Conservation (phyloP, 1,140 invertebrate species). For the Drosophila repleta region DNA sequence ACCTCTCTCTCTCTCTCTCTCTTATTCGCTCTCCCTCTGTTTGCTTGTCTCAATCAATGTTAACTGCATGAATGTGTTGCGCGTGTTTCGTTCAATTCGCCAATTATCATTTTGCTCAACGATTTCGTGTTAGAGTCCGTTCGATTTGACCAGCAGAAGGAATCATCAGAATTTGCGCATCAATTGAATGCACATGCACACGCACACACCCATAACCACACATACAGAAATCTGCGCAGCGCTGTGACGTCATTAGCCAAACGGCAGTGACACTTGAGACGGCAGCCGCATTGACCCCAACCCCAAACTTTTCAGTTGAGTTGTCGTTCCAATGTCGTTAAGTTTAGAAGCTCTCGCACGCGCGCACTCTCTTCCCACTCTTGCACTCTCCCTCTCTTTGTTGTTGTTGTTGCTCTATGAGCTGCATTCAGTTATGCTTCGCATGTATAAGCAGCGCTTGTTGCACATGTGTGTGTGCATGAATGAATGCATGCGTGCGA, state of each 20-base stretch:
- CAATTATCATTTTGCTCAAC: constrained; percentile 61
- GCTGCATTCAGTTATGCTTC: constrained; percentile 11
- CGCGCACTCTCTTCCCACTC: constrained; percentile 1
- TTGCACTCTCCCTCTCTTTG: neutral
- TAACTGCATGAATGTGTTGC: constrained; percentile 43
- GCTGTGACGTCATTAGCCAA: neutral
- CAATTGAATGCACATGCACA: constrained; percentile 5
- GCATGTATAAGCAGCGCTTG: neutral
- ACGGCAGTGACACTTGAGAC: constrained; percentile 39
- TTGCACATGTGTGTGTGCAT: neutral
- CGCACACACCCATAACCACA: neutral
- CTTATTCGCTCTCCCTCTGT: neutral
- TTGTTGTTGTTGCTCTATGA: neutral
- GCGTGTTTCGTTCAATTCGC: constrained; percentile 64
- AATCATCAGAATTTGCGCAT: constrained; percentile 11
- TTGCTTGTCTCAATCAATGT: constrained; percentile 13
- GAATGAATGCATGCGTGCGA: neutral
- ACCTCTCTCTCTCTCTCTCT: neutral
- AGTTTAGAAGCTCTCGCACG: constrained; percentile 1
- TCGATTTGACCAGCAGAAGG: constrained; percentile 39
- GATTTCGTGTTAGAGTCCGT: constrained; percentile 72
- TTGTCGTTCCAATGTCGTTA: constrained; percentile 20
- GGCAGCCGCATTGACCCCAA: constrained; percentile 7
- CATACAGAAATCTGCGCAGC: neutral
- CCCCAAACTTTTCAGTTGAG: neutral